Percentiles rank a stretch among this genome's conserved stretches.
These are phyloP conservation scores for Ditylenchus dipsaci DNA, from an alignment of 1,140 invertebrate species.

Conservation along the genomic window DNA sequence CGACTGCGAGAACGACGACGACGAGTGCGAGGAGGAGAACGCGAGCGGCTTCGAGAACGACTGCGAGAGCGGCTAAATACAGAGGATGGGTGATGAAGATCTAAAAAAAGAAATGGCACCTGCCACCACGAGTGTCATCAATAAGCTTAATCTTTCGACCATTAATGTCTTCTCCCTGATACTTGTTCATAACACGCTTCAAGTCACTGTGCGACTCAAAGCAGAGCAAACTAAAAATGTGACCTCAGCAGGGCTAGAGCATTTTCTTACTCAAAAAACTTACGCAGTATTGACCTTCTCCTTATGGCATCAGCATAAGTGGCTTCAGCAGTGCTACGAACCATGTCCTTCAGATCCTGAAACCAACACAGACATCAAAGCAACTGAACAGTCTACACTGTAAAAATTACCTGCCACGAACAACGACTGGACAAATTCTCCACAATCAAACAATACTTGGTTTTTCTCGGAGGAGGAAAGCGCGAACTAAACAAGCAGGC, in stretches of 20 bases:
- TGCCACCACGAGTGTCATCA: slow-evolving; percentile 62
- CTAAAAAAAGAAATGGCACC: neutral
- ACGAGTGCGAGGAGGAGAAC: slow-evolving; percentile 27
- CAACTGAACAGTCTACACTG: too few relatives aligned
- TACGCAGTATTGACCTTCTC: slow-evolving; percentile 92
- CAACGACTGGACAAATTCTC: slow-evolving; percentile 95
- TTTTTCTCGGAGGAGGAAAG: too few relatives aligned
- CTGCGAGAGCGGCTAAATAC: slow-evolving; percentile 1
- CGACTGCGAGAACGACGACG: slow-evolving; percentile 4
- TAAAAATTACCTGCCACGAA: slow-evolving; percentile 88
- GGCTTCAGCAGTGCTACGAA: slow-evolving; percentile 90
- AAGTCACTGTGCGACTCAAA: slow-evolving; percentile 85
- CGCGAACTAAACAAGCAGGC: too few relatives aligned
- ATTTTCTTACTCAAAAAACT: slow-evolving; percentile 52
- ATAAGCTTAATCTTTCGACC: slow-evolving; percentile 82
- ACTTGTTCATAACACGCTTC: slow-evolving; percentile 88
- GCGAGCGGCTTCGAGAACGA: slow-evolving; percentile 27
- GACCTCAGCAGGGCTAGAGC: neutral
- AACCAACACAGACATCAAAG: neutral
- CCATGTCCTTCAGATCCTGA: slow-evolving; percentile 97
- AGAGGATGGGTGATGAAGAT: too few relatives aligned
- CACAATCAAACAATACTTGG: slow-evolving; percentile 89
- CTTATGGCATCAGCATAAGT: slow-evolving; percentile 99
- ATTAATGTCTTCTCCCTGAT: slow-evolving; percentile 91
- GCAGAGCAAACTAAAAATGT: slow-evolving; percentile 75